A percentile compares a stretch with the other conserved stretches of the same genome.
Evolutionary conservation across 2,113 vertebrate species (phyloP).

Genomic region (Ascaphus truei): DNA sequence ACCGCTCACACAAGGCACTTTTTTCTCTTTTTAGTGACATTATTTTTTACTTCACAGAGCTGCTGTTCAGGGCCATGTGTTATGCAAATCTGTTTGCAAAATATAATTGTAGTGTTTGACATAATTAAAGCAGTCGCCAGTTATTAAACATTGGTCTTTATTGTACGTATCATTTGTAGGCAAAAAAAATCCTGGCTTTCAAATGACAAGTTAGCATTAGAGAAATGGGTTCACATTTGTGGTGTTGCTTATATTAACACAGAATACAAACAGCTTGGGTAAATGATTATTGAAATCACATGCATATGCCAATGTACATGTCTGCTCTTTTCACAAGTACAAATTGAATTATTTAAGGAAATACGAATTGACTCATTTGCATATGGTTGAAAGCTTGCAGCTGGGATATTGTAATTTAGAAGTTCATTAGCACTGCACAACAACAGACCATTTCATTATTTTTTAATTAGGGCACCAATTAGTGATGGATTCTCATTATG

Average conservation of each 20-base stretch:
- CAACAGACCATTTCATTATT: conserved; percentile 19
- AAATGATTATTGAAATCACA: neutral
- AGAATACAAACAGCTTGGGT: too few species aligned
- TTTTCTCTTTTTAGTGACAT: too few species aligned
- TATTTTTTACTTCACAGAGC: too few species aligned
- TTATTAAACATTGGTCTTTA: too few species aligned
- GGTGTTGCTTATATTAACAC: neutral
- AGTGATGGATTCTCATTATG: conserved; percentile 52
- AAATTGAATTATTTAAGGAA: neutral
- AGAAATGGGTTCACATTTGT: neutral
- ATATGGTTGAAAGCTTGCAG: conserved; percentile 5
- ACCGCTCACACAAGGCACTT: too few species aligned
- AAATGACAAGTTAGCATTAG: neutral
- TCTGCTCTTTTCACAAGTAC: fast-evolving
- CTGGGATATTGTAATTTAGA: conserved; percentile 38
- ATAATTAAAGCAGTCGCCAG: too few species aligned
- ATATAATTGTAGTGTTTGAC: too few species aligned
- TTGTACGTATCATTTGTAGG: too few species aligned
- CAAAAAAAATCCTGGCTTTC: too few species aligned
- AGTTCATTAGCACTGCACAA: conserved; percentile 39
- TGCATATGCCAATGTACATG: neutral
- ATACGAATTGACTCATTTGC: neutral
- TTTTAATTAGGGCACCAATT: conserved; percentile 52
- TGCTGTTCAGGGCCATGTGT: too few species aligned
- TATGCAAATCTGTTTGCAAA: too few species aligned